These are phyloP conservation scores for Mormyrus proboscirostris DNA, from an alignment of 2,797 vertebrate genomes.

Conservation along the genomic window DNA sequence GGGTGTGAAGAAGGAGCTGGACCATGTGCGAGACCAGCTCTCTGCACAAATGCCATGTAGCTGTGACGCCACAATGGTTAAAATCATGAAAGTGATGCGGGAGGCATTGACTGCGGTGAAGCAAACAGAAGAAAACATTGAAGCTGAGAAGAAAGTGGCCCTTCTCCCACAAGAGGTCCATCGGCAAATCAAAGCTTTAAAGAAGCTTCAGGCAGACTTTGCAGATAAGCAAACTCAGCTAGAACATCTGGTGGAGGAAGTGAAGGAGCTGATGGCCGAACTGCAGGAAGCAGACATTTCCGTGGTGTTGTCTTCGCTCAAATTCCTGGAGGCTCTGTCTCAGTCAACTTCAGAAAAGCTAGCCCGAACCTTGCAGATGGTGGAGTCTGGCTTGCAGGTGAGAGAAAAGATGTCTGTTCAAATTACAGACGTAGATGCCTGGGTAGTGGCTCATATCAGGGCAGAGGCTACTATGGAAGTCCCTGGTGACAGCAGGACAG, in stretches of 20 bases:
- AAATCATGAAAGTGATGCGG: conserved; percentile 61
- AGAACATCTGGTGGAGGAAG: conserved; percentile 60
- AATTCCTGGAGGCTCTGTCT: conserved; percentile 64
- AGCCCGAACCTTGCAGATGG: conserved; percentile 59
- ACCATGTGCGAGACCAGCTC: conserved; percentile 48
- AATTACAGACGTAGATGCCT: conserved; percentile 67
- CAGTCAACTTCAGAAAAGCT: conserved; percentile 66
- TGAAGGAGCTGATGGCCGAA: conserved; percentile 52
- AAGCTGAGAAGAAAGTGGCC: conserved; percentile 58
- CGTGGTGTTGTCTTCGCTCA: conserved; percentile 58
- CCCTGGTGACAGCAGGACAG: conserved; percentile 39
- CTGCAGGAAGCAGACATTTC: conserved; percentile 51
- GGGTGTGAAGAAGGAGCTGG: conserved; percentile 58
- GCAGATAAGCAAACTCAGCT: conserved; percentile 63
- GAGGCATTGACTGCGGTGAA: conserved; percentile 73
- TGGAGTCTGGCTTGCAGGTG: conserved; percentile 72
- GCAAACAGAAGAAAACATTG: conserved; percentile 58
- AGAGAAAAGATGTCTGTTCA: conserved; percentile 70
- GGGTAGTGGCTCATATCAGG: conserved; percentile 58
- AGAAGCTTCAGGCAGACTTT: conserved; percentile 65
- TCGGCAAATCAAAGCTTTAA: conserved; percentile 70
- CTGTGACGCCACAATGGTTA: conserved; percentile 55
- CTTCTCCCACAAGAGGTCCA: conserved; percentile 76
- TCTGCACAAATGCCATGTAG: conserved; percentile 46
- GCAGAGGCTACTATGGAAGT: conserved; percentile 42